Percentiles rank a stretch among this genome's conserved stretches.
phyloP scores from a whole-genome alignment of 2,113 vertebrate genomes.

The Piaya cayana region DNA sequence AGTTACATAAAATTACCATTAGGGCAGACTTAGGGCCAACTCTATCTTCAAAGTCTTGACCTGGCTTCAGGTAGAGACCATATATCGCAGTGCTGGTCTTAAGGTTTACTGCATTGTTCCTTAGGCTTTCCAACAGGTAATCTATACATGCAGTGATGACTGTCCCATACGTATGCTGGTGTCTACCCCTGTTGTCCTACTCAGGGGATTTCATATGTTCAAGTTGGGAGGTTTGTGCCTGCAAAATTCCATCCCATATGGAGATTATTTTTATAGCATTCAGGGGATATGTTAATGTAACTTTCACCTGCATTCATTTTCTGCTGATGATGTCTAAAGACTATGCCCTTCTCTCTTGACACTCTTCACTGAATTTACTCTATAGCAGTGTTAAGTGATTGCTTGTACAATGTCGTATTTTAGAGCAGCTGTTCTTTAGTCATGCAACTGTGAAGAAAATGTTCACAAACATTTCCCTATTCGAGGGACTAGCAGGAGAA shows the following conservation, averaged over 20 bases:
- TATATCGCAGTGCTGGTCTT: not conserved
- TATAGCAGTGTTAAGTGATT: not conserved
- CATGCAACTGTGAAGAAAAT: not conserved
- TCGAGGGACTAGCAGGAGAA: not conserved
- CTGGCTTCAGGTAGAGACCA: not conserved
- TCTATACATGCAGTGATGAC: not conserved
- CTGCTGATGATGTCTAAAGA: not conserved
- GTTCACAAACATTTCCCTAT: slow-evolving; percentile 1
- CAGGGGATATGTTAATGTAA: not conserved
- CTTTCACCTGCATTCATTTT: slow-evolving; percentile 41
- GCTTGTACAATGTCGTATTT: slow-evolving; percentile 16
- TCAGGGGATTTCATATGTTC: not conserved
- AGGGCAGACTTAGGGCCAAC: not conserved
- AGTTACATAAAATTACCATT: not conserved
- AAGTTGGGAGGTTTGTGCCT: not conserved
- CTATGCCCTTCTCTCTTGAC: slow-evolving; percentile 17
- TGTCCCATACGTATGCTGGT: not conserved
- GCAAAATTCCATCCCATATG: not conserved
- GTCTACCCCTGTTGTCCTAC: fast-evolving
- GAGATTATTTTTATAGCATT: not conserved
- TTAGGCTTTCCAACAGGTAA: not conserved
- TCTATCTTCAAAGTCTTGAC: not conserved
- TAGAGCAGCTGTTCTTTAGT: slow-evolving; percentile 48
- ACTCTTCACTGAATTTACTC: slow-evolving; percentile 9
- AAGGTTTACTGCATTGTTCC: not conserved